Conservation (phyloP, 37 sponge, comb jelly and placozoan species). For the Dysidea cf. avara region DNA sequence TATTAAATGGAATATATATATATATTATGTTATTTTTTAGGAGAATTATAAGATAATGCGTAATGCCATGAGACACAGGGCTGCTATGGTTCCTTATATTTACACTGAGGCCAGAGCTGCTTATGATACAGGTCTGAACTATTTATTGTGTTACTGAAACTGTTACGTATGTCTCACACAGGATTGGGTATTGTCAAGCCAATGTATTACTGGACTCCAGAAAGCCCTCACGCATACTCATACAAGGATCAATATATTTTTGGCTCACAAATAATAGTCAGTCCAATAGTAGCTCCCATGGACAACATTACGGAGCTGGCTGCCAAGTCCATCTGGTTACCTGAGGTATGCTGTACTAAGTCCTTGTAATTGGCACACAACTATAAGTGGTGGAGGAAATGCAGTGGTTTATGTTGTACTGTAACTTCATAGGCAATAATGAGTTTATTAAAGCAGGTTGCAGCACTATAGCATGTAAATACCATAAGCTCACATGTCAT, state of each 20-base stretch:
- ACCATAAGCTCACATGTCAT: too few relatives aligned
- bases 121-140: constrained; percentile 53
- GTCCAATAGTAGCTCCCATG: constrained; percentile 41
- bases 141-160: too few relatives aligned
- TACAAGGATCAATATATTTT: constrained; percentile 52
- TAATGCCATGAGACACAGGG: constrained; percentile 32
- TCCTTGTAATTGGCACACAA: too few relatives aligned
- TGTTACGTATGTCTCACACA: neutral
- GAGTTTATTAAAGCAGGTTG: too few relatives aligned
- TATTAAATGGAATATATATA: neutral
- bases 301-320: constrained; percentile 31
- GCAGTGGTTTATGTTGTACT: too few relatives aligned
- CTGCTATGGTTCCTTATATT: constrained; percentile 65
- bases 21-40: neutral
- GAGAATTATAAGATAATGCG: constrained; percentile 63
- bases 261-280: constrained; percentile 45
- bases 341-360: constrained; percentile 43
- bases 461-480: too few relatives aligned
- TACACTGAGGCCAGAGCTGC: constrained; percentile 60
- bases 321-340: constrained; percentile 51
- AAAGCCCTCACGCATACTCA: constrained; percentile 42
- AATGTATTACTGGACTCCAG: constrained; percentile 73
- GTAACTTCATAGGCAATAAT: too few relatives aligned
- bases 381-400: too few relatives aligned
- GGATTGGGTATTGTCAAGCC: constrained; percentile 62